Conservation (phyloP, 2,888 invertebrate species). For the Seira musarum region DNA sequence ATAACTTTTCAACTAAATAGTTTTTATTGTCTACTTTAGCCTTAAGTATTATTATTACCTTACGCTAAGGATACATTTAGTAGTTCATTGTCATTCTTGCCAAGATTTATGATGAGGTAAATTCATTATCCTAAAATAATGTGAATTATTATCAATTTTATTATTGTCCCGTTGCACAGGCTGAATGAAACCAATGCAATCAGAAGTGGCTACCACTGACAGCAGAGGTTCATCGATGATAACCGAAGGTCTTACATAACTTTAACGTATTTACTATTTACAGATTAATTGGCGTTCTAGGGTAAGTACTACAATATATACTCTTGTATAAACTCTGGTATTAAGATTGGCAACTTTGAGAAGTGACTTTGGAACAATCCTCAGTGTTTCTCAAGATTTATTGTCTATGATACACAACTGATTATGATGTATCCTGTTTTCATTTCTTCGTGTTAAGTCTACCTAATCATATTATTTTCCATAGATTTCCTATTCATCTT, state of each 20-base stretch:
- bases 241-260: no score
- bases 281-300: not conserved
- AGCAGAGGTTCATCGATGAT: not conserved
- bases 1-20: no score
- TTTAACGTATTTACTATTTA: conserved; percentile 7
- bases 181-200: conserved; percentile 35
- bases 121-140: not conserved
- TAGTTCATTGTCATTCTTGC: conserved; percentile 46
- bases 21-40: no score
- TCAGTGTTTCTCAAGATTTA: conserved; percentile 54
- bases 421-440: conserved; percentile 68
- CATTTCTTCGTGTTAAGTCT: conserved; percentile 39
- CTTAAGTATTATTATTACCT: not conserved
- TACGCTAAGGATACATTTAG: not conserved
- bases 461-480: not conserved
- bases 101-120: conserved; percentile 29
- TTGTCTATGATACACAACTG: conserved; percentile 69
- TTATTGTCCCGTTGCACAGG: conserved; percentile 66
- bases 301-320: not conserved
- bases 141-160: conserved; percentile 52
- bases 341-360: conserved; percentile 20
- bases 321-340: not conserved
- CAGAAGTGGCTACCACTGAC: conserved; percentile 9
- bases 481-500: no score
- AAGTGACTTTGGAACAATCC: conserved; percentile 39